phyloP scores from a whole-genome alignment of 2,888 invertebrate species.

The Oxystoma pomonae region DNA sequence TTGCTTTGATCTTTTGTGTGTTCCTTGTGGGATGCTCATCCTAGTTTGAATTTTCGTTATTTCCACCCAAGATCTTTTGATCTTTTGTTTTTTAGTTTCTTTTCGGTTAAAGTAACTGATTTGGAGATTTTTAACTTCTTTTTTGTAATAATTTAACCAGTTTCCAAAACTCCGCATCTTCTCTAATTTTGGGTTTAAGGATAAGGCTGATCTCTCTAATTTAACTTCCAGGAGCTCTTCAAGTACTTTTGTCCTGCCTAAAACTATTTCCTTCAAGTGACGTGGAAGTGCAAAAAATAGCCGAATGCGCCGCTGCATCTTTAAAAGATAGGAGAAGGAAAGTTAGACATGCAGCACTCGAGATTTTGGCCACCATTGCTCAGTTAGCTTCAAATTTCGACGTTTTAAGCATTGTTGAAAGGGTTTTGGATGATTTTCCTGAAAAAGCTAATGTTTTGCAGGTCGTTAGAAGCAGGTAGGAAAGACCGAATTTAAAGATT shows the following conservation, averaged over 20 bases:
- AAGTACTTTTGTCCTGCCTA: slow-evolving; percentile 63
- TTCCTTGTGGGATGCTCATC: too few species aligned
- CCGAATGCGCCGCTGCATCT: slow-evolving; percentile 40
- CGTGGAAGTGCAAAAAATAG: slow-evolving; percentile 53
- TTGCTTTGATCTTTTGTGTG: too few species aligned
- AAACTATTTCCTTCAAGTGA: slow-evolving; percentile 76
- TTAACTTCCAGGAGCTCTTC: slow-evolving; percentile 29
- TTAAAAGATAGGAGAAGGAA: slow-evolving; percentile 61
- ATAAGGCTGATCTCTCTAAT: too few species aligned
- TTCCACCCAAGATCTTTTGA: too few species aligned
- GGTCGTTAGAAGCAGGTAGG: slow-evolving; percentile 65
- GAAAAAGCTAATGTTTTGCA: slow-evolving; percentile 60
- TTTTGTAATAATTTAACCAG: not conserved
- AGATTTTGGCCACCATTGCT: slow-evolving; percentile 73
- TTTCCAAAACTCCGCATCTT: not conserved
- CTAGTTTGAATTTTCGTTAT: too few species aligned
- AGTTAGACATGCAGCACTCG: slow-evolving; percentile 74
- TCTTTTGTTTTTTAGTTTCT: too few species aligned
- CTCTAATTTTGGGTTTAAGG: not conserved
- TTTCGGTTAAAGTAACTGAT: too few species aligned
- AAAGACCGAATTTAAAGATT: too few species aligned
- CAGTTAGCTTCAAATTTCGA: slow-evolving; percentile 63
- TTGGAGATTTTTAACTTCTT: too few species aligned
- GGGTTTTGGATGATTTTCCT: slow-evolving; percentile 40
- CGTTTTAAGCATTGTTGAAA: slow-evolving; percentile 60